phyloP scores from a whole-genome alignment of 2,888 invertebrate genomes.

The Orthosia incerta region DNA sequence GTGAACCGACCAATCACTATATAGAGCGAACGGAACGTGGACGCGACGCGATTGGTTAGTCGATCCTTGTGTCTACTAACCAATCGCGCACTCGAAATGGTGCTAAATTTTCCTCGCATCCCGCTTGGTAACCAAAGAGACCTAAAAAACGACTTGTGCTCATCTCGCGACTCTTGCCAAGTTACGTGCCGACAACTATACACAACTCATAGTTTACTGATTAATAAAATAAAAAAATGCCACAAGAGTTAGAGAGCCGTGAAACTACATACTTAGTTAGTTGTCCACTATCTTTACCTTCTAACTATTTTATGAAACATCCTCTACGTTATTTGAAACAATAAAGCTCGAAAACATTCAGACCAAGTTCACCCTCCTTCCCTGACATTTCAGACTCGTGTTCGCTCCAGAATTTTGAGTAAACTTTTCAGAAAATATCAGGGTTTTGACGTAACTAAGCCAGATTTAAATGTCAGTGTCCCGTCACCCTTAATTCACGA shows the following conservation, averaged over 20 bases:
- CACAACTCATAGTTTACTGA: too few relatives aligned
- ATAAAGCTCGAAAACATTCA: slow-evolving; percentile 3
- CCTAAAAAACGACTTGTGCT: too few relatives aligned
- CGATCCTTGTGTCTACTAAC: too few relatives aligned
- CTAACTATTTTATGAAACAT: neutral
- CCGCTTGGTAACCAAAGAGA: too few relatives aligned
- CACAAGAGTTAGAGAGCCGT: neutral
- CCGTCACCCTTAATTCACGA: slow-evolving; percentile 24
- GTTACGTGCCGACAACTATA: too few relatives aligned
- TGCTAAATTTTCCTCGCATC: too few relatives aligned
- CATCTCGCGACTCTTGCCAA: too few relatives aligned
- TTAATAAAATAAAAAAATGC: neutral
- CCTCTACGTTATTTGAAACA: slow-evolving; percentile 4
- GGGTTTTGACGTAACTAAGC: neutral
- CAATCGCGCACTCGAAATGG: too few relatives aligned
- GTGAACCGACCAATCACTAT: too few relatives aligned
- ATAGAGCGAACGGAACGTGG: too few relatives aligned
- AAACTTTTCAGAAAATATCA: slow-evolving; percentile 11
- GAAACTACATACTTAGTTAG: neutral
- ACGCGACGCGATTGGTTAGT: too few relatives aligned
- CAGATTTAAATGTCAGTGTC: slow-evolving; percentile 38
- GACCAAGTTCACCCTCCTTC: neutral
- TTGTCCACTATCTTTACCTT: neutral
- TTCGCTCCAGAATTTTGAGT: slow-evolving; percentile 4
- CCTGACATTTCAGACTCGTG: neutral